Conservation (phyloP, 2,888 invertebrate genomes). For the Tetheella fluctuosa region DNA sequence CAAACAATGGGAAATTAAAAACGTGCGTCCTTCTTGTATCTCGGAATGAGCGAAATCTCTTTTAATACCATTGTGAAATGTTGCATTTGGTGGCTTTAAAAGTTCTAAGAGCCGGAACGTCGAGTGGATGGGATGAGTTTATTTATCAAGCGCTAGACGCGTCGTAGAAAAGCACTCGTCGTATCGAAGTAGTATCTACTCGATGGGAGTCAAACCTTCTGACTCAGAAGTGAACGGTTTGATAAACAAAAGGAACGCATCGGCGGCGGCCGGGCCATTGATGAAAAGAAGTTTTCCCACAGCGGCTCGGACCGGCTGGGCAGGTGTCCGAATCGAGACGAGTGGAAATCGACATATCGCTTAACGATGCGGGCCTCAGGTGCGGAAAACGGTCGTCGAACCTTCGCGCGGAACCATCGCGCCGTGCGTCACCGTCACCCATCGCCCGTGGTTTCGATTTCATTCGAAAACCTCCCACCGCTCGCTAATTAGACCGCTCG, state of each 20-base stretch:
- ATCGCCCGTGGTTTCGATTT: slow-evolving; percentile 65
- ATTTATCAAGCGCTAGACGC: slow-evolving; percentile 66
- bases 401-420: slow-evolving; percentile 20
- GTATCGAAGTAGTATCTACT: slow-evolving; percentile 53
- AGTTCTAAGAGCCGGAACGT: slow-evolving; percentile 35
- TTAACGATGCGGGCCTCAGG: slow-evolving; percentile 57
- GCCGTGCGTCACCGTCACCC: slow-evolving; percentile 30
- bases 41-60: slow-evolving; percentile 50
- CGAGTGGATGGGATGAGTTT: slow-evolving; percentile 50
- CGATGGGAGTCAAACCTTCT: slow-evolving; percentile 57
- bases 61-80: slow-evolving; percentile 44
- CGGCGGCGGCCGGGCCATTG: slow-evolving; percentile 71
- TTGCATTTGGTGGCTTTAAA: slow-evolving; percentile 33
- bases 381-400: slow-evolving; percentile 58
- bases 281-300: slow-evolving; percentile 75
- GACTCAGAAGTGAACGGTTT: slow-evolving; percentile 82
- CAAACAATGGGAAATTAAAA: slow-evolving; percentile 61
- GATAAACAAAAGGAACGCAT: slow-evolving; percentile 76
- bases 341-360: slow-evolving; percentile 59
- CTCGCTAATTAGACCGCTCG: slow-evolving; percentile 52
- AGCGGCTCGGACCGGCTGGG: slow-evolving; percentile 61
- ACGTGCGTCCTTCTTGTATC: slow-evolving; percentile 33
- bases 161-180: slow-evolving; percentile 57
- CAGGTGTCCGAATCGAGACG: slow-evolving; percentile 66
- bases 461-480: slow-evolving; percentile 50